Evolutionary conservation across 2,888 invertebrate species (phyloP), one percentile per base, ranked within the genome.

Genomic region (Spodoptera picta): DNA sequence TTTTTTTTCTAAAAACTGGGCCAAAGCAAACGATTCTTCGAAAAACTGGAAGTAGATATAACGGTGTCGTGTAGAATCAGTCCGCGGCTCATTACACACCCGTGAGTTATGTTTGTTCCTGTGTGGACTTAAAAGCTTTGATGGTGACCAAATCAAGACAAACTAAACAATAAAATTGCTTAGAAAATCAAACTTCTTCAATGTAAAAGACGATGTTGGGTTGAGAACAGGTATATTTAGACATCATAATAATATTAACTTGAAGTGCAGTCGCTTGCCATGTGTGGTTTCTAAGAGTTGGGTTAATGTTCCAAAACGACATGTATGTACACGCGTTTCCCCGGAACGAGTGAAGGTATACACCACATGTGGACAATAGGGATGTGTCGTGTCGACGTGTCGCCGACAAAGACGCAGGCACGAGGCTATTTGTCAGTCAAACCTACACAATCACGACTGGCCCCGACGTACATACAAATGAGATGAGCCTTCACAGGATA

Each of bases 401-500:
- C 73, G 82, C 89, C 90, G 90, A 91, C 92, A 92, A 92, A 90
- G 89, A 83, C 76, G 62, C 80, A 79, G 78, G 73, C 86, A 88
- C 83, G 84, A 81, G 79, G 83, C 88, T 87, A 90, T 92, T 91
- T 90, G 89, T 91, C 90, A 90, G 86, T 83, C 84, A 79, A 75
- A 80, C 81, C 82, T 77, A 84, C 80, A 85, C 85, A 85, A 86
- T 85, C 86, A 80, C 78, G 75, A 73, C 79, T 81, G 83, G 77
- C 83, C 71, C 68, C 78, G 69, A 60, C 74, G 74, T 60, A 89
- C 86, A 91, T 92, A 89, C 86, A 86, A 87, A 91, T 90, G 85
- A 86, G 81, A 73, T 66, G 78, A 79, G 76, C 77, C 73, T 79
- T 62, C 69, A 82, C 83, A 83, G 82, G 81, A 83, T 83, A 82